Evolutionary conservation across 2,797 vertebrate genomes (phyloP), one percentile per base, ranked within the genome.

Genomic region (Clarias pachynema): DNA sequence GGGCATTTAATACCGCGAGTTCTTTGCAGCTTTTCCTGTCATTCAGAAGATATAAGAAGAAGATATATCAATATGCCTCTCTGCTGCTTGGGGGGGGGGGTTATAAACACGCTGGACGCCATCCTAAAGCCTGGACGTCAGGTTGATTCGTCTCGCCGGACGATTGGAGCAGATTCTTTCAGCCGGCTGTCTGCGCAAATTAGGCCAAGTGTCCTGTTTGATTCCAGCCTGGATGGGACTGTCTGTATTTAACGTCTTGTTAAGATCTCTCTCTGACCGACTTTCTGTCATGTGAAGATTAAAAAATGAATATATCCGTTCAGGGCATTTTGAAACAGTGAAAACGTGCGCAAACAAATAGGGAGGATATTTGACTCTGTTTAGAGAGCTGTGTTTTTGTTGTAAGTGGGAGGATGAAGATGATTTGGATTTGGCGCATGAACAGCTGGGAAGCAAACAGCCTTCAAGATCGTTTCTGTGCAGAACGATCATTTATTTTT

Each of bases 311-410:
- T 44, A 44, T 4, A 72, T 72, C 22, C 9, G 56, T 75, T 29
- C 44, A 56, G 31, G 31, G 34, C 78, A 40, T 31, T 34, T 65
- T 49, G 24, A 53, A 29, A 31, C 29, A 1, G 1, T 31, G 16
- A 29, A 37, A 72, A 34, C 49, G 8, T 56, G n/a, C 22, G 16
- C 65, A 63, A 78, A 78, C 31, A 57, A 57, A 57, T 12, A 29
- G 6, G 59, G 20, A 24, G 8, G 29, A 44, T 1, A 56, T 77
- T 56, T 37, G 53, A 56, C 31, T 79, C 63, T 0, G 20, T 85
- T 63, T 26, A 44, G 65, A 70, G 65, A 44, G 83, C 26, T 15
- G 59, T 68, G 73, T 84, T 78, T 49, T 63, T 79, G 14, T 72
- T 80, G 3, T 15, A 72, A 62, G 56, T 72, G 22, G 26, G 78